Conservation (phyloP, 2,888 invertebrate genomes). For the Dendrolimus pini region DNA sequence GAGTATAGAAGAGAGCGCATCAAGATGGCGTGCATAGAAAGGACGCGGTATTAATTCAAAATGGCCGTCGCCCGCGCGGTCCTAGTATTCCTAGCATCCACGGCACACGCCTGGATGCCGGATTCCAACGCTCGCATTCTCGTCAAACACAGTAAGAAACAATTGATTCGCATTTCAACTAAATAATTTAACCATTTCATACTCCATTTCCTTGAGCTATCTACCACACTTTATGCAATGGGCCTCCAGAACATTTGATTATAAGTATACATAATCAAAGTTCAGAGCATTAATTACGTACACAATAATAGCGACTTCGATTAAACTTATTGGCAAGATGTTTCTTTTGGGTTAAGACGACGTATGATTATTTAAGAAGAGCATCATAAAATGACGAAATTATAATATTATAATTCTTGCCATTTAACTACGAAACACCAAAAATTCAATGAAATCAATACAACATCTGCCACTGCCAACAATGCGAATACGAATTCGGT, state of each 20-base stretch:
- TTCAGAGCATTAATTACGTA: no score
- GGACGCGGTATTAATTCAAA: conserved; percentile 52
- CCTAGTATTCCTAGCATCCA: conserved; percentile 71
- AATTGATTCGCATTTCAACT: conserved; percentile 1
- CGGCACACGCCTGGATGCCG: conserved; percentile 83
- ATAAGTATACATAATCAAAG: no score
- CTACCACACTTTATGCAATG: no score
- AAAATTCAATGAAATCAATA: background rate
- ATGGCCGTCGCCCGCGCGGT: conserved; percentile 75
- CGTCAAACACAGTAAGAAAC: conserved; percentile 77
- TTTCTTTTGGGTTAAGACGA: no score
- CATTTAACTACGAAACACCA: background rate
- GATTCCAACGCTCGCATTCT: conserved; percentile 82
- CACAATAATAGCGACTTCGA: no score
- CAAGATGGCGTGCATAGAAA: conserved; percentile 61
- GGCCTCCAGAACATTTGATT: no score
- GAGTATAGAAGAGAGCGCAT: conserved; percentile 33
- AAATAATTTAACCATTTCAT: background rate
- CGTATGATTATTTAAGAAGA: no score
- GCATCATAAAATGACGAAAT: no score
- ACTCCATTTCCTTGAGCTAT: no score
- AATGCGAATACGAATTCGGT: conserved; percentile 24
- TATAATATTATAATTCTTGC: no score
- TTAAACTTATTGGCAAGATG: no score
- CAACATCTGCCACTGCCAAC: background rate